These are phyloP conservation scores for Triops longicaudatus DNA, from an alignment of 1,140 invertebrate species.

Conservation along the genomic window DNA sequence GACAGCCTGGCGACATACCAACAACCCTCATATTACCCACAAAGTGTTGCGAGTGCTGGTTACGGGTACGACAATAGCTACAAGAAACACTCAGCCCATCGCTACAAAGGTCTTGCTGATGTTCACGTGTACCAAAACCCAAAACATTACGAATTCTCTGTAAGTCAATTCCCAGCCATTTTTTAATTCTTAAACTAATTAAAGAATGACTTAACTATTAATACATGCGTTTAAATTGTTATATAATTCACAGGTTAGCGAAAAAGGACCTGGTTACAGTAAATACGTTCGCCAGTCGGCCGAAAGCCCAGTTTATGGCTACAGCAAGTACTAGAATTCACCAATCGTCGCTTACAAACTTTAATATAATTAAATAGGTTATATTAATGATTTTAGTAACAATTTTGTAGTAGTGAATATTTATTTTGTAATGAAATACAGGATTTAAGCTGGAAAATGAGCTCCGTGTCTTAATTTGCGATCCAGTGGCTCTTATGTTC, in stretches of 20 bases:
- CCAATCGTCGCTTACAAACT: too few relatives aligned
- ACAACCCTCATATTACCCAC: neutral
- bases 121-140: neutral
- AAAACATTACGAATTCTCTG: neutral
- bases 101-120: neutral
- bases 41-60: neutral
- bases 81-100: neutral
- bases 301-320: neutral
- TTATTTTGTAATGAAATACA: too few relatives aligned
- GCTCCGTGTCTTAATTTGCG: too few relatives aligned
- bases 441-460: too few relatives aligned
- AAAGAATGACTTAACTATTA: too few relatives aligned
- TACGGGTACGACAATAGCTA: neutral
- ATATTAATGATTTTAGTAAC: too few relatives aligned
- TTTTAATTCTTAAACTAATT: neutral
- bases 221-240: too few relatives aligned
- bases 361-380: too few relatives aligned
- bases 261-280: neutral
- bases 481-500: too few relatives aligned
- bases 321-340: neutral
- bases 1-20: neutral
- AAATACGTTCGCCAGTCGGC: slow-evolving; percentile 6
- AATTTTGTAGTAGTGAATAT: too few relatives aligned
- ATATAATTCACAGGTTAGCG: neutral
- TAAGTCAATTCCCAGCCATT: neutral